These are phyloP conservation scores for Thamnaconus septentrionalis DNA, from an alignment of 2,113 vertebrate species.

Conservation along the genomic window DNA sequence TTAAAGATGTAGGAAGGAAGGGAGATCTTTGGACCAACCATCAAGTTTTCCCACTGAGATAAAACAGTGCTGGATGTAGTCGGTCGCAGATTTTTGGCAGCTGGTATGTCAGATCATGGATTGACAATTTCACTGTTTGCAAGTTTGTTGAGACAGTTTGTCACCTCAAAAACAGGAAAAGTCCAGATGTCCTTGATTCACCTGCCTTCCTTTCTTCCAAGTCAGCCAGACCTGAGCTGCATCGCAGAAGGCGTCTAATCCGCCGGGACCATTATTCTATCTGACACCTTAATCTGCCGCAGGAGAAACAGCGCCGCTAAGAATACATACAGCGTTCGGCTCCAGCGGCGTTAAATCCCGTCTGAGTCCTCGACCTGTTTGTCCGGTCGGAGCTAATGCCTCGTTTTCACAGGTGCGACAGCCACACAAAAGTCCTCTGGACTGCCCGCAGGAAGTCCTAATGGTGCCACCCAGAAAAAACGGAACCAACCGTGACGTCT, in stretches of 20 bases:
- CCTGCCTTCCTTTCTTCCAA: too few relatives aligned
- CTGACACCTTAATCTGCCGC: slow-evolving; percentile 69
- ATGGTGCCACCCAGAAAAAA: slow-evolving; percentile 49
- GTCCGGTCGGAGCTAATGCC: slow-evolving; percentile 60
- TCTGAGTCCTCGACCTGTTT: slow-evolving; percentile 62
- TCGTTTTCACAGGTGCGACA: slow-evolving; percentile 59
- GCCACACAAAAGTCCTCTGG: slow-evolving; percentile 55
- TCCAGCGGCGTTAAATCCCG: slow-evolving; percentile 50
- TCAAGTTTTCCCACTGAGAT: too few relatives aligned
- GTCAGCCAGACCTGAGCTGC: slow-evolving; percentile 25
- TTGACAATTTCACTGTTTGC: too few relatives aligned
- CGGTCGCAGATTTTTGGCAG: too few relatives aligned
- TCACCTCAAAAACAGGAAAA: too few relatives aligned
- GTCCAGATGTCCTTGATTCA: too few relatives aligned
- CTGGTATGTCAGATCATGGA: too few relatives aligned
- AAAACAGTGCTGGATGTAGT: too few relatives aligned
- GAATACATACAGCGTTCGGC: slow-evolving; percentile 52
- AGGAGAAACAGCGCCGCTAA: slow-evolving; percentile 58
- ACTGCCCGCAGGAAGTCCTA: slow-evolving; percentile 61
- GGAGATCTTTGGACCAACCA: too few relatives aligned
- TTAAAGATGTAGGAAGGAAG: too few relatives aligned
- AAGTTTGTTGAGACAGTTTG: too few relatives aligned
- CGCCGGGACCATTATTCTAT: slow-evolving; percentile 56
- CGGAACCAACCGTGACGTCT: slow-evolving; percentile 30
- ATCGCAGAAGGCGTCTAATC: slow-evolving; percentile 39